These are phyloP conservation scores for Frieseomelitta varia DNA, from an alignment of 1,140 invertebrate species.

Conservation along the genomic window DNA sequence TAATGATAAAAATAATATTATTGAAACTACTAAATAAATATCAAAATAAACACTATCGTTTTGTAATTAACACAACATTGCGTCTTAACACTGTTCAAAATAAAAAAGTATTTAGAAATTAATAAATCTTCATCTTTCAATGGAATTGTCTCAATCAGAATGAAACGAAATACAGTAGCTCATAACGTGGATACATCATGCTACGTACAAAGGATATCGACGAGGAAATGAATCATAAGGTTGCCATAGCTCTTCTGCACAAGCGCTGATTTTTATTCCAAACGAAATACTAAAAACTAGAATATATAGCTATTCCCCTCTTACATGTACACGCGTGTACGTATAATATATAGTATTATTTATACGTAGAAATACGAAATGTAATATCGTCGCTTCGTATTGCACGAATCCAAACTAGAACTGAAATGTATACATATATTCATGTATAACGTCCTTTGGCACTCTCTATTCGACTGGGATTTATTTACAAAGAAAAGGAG, in stretches of 20 bases:
- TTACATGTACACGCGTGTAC: slow-evolving; percentile 46
- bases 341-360: slow-evolving; percentile 11
- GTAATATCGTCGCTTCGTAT: slow-evolving; percentile 71
- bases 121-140: neutral
- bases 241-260: slow-evolving; percentile 4
- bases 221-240: neutral
- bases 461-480: slow-evolving; percentile 58
- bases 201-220: neutral
- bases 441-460: slow-evolving; percentile 53
- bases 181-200: neutral
- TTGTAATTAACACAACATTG: too few relatives aligned
- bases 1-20: too few relatives aligned
- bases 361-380: slow-evolving; percentile 64
- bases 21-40: too few relatives aligned
- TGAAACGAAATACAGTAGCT: neutral
- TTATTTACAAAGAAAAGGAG: slow-evolving; percentile 77
- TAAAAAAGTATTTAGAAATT: neutral
- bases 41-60: too few relatives aligned
- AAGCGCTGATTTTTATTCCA: slow-evolving; percentile 65
- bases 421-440: slow-evolving; percentile 53
- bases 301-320: slow-evolving; percentile 56
- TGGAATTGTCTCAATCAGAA: neutral
- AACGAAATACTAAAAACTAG: slow-evolving; percentile 70
- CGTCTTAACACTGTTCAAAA: too few relatives aligned
- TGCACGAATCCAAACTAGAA: slow-evolving; percentile 76